Base-by-base conservation (phyloP, 2,888 invertebrate genomes). In the Neuroscelio doddi region DNA sequence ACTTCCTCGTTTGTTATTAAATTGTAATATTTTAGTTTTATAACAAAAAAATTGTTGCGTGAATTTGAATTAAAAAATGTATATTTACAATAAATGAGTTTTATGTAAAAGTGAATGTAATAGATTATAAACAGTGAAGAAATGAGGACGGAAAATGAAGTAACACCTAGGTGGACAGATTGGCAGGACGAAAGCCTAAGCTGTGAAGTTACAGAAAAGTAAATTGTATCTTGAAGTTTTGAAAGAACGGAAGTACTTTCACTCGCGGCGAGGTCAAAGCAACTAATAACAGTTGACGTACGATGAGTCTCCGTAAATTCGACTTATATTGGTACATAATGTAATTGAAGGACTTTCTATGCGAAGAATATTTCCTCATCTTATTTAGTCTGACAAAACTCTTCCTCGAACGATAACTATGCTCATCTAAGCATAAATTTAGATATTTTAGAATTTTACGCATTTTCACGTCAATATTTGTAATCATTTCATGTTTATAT, bases 171-270 rank as follows among this genome's bases (percentile, higher is more conserved):
- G 26, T 39, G 29, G 46, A 8, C 26, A 30, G 2, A 5, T 2
- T 9, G 47, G 24, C 41, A 56, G 30, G 7, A 46, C 47, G 56
- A 47, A 46, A 56, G 47, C 63, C 49, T 64, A 56, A 59, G 39
- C 26, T 15, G 17, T 17, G 16, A 21, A 32, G 24, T 16, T 15
- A 44, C 63, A 38, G 42, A 50, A 63, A 65, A 61, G 51, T 59
- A 61, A 69, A 69, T 68, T n/a, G n/a, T n/a, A 63, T 68, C 64
- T 52, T 57, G 16, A 36, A 17, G 65, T 70, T 69, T 71, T 68
- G 74, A 76, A 77, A 74, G 73, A 77, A 70, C 78, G 80, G 78
- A 80, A 80, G 77, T 73, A 72, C 72, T 74, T 73, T 74, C 76
- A 77, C 77, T 71, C 64, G 63, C 71, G 55, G 24, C 50, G 64